A percentile compares a stretch with the other conserved stretches of the same genome.
Conservation (phyloP, 1,140 invertebrate genomes). For the Cydia fagiglandana region DNA sequence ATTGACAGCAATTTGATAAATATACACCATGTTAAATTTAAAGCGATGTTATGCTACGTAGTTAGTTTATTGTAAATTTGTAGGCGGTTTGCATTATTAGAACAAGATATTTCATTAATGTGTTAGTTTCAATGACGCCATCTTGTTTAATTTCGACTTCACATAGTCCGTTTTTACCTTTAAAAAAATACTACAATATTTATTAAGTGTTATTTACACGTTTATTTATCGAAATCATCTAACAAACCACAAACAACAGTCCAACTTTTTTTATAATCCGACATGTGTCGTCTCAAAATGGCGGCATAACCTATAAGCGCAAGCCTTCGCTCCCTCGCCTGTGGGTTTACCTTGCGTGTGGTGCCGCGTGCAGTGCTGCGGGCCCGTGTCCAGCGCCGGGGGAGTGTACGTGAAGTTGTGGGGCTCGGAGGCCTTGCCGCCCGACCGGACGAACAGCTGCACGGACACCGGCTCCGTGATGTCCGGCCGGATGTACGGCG, state of each 20-base stretch:
- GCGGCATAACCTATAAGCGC: constrained; percentile 29
- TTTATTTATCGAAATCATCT: neutral
- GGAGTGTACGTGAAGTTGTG: constrained; percentile 92
- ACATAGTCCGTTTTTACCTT: neutral
- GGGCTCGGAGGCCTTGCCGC: constrained; percentile 92
- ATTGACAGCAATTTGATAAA: constrained; percentile 31
- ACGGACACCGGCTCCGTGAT: constrained; percentile 85
- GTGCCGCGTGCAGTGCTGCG: constrained; percentile 65
- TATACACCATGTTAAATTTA: constrained; percentile 22
- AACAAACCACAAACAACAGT: constrained; percentile 6
- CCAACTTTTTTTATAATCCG: neutral
- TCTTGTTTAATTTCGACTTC: constrained; percentile 15
- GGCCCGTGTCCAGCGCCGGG: constrained; percentile 50
- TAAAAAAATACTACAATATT: neutral
- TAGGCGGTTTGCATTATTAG: constrained; percentile 3
- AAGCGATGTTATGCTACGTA: constrained; percentile 26
- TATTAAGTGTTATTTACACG: neutral
- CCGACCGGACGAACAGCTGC: constrained; percentile 90
- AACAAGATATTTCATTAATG: constrained; percentile 9
- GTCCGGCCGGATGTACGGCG: constrained; percentile 85
- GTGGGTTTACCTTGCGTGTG: constrained; percentile 54
- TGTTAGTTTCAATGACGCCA: constrained; percentile 15
- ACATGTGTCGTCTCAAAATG: constrained; percentile 18
- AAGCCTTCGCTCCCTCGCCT: constrained; percentile 10
- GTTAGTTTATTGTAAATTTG: constrained; percentile 1